phyloP scores from a whole-genome alignment of 2,113 vertebrate species.

The Neolamprologus modestus region DNA sequence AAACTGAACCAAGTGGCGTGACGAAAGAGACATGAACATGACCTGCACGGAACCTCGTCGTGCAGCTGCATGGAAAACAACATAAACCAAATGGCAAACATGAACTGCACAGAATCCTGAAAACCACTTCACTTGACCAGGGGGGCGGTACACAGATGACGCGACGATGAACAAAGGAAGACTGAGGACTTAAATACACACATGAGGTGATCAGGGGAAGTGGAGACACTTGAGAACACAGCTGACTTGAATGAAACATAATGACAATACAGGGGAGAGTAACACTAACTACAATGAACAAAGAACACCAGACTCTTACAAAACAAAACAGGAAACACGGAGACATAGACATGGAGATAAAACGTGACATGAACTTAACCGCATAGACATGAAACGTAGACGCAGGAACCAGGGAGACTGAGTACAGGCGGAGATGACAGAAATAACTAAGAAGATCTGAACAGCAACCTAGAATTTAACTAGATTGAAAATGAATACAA shows the following conservation, averaged over 20 bases:
- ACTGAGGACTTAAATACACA: neutral
- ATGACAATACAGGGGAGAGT: neutral
- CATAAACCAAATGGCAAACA: neutral
- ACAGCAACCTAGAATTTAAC: neutral
- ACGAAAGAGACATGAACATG: fast-evolving
- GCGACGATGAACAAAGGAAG: fast-evolving
- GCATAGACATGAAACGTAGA: neutral
- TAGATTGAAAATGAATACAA: neutral
- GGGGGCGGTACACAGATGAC: fast-evolving
- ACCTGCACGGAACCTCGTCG: fast-evolving
- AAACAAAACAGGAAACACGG: neutral
- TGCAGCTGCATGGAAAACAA: fast-evolving
- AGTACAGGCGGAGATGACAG: neutral
- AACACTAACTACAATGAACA: fast-evolving
- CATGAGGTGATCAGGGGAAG: neutral
- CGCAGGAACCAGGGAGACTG: neutral
- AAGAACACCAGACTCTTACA: neutral
- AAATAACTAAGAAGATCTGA: neutral
- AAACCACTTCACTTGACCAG: fast-evolving
- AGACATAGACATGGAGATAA: neutral
- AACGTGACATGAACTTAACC: neutral
- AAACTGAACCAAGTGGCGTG: neutral
- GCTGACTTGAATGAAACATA: no score
- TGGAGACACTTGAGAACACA: neutral
- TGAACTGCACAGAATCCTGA: fast-evolving